Evolutionary conservation across 1,140 invertebrate species (phyloP).

Genomic region (Carposina sasakii): DNA sequence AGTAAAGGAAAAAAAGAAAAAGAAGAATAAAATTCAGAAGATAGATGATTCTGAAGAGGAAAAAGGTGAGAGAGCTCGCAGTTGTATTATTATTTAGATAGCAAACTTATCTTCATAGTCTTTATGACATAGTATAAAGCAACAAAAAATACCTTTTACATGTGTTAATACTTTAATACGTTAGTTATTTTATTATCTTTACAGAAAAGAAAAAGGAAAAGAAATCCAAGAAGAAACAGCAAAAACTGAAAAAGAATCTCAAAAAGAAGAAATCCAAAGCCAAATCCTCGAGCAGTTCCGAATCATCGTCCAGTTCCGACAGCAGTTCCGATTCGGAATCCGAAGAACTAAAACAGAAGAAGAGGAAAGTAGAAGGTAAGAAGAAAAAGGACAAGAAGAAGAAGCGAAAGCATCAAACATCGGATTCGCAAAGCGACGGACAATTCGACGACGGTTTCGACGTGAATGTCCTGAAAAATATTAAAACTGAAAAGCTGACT

Average conservation of each 20-base stretch:
- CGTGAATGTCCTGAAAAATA: constrained; percentile 60
- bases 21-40: constrained; percentile 28
- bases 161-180: constrained; percentile 4
- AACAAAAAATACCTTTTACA: too few species aligned
- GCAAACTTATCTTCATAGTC: too few species aligned
- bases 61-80: constrained; percentile 8
- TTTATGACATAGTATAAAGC: too few species aligned
- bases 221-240: constrained; percentile 43
- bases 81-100: background rate
- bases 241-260: constrained; percentile 42
- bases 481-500: constrained; percentile 53
- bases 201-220: constrained; percentile 45
- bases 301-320: constrained; percentile 3
- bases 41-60: constrained; percentile 34
- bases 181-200: constrained; percentile 12
- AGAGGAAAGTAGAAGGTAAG: constrained; percentile 22
- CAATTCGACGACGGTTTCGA: constrained; percentile 58
- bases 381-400: constrained; percentile 24
- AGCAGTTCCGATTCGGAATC: constrained; percentile 38
- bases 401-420: constrained; percentile 35
- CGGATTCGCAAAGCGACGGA: constrained; percentile 33
- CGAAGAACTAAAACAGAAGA: constrained; percentile 33
- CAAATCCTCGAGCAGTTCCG: constrained; percentile 25
- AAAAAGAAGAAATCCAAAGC: constrained; percentile 45
- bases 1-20: constrained; percentile 48